Conservation (phyloP, 30 jellyfish, hydroid and myxozoan species). For the Catostylus mosaicus region DNA sequence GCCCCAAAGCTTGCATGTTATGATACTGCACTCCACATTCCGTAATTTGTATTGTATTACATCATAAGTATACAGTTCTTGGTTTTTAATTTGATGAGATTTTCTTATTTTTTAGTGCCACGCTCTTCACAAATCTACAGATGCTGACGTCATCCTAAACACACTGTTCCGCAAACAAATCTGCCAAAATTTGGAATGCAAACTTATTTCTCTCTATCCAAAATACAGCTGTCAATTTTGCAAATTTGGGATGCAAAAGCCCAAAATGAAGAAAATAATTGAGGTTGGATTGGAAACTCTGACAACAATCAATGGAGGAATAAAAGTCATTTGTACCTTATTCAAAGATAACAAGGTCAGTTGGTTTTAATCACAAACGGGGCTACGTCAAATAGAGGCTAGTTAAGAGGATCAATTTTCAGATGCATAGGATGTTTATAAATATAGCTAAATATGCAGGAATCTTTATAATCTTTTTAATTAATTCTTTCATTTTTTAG, state of each 20-base stretch:
- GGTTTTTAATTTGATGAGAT: too few relatives aligned
- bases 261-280: slow-evolving; percentile 3
- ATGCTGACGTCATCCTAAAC: background rate
- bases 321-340: background rate
- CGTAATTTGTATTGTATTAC: too few relatives aligned
- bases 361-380: background rate
- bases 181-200: slow-evolving; percentile 23
- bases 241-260: background rate
- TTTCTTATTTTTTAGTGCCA: background rate
- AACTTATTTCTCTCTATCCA: background rate
- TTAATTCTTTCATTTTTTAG: background rate
- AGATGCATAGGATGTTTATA: background rate
- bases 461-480: background rate
- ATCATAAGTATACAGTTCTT: too few relatives aligned
- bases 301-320: slow-evolving; percentile 1
- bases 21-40: background rate
- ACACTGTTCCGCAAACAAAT: slow-evolving; percentile 21
- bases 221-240: slow-evolving; percentile 1
- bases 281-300: slow-evolving; percentile 13
- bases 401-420: background rate
- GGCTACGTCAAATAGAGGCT: background rate
- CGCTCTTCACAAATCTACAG: background rate
- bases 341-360: slow-evolving; percentile 9
- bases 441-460: background rate
- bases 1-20: background rate